Conservation (phyloP, 1,140 invertebrate genomes). For the Penaeus vannamei region DNA sequence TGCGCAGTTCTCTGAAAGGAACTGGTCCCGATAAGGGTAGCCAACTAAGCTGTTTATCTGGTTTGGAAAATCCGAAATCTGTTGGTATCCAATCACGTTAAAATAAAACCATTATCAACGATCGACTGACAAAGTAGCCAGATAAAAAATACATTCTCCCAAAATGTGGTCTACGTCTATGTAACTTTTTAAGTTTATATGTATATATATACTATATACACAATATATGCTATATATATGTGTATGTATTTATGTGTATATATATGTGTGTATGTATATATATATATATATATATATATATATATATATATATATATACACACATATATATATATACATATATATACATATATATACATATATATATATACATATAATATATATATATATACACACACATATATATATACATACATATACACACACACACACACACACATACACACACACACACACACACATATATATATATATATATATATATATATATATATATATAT, state of each 20-base stretch:
- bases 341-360: slow-evolving; percentile 42
- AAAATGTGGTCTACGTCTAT: too few relatives aligned
- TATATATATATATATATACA: slow-evolving; percentile 39
- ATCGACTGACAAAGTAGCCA: not conserved
- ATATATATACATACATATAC: slow-evolving; percentile 41
- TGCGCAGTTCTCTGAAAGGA: too few relatives aligned
- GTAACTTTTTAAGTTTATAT: not conserved
- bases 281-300: slow-evolving; percentile 47
- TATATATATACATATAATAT: slow-evolving; percentile 41
- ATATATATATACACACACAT: slow-evolving; percentile 41
- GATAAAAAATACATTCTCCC: not conserved
- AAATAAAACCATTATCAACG: too few relatives aligned
- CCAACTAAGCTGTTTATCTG: too few relatives aligned
- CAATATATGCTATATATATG: not conserved
- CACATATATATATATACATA: slow-evolving; percentile 43
- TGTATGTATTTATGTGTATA: not conserved
- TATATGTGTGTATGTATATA: slow-evolving; percentile 37
- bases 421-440: slow-evolving; percentile 18
- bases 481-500: slow-evolving; percentile 5
- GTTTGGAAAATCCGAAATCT: too few relatives aligned
- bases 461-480: slow-evolving; percentile 35
- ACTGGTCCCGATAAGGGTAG: too few relatives aligned
- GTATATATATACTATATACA: slow-evolving; percentile 14
- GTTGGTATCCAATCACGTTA: too few relatives aligned
- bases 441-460: slow-evolving; percentile 30